phyloP scores from a whole-genome alignment of 2,113 vertebrate genomes.

The Gorsachius goisagi region DNA sequence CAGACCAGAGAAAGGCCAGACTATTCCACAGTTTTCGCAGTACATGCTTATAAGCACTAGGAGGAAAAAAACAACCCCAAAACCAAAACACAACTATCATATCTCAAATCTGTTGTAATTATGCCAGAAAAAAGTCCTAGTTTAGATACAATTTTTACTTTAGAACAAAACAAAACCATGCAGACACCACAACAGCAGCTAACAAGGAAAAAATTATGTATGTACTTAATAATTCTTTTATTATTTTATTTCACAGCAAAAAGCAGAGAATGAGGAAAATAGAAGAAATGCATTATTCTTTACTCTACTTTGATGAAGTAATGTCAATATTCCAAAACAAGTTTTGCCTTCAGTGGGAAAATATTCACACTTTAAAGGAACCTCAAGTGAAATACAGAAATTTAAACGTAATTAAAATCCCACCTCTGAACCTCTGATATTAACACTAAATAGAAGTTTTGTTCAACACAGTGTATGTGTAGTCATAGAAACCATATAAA shows the following conservation, averaged over 20 bases:
- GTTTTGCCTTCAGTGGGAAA: background rate
- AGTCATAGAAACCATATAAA: background rate
- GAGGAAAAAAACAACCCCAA: background rate
- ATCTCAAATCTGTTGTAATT: background rate
- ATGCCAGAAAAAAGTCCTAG: background rate
- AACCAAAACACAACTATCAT: background rate
- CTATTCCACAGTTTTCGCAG: background rate
- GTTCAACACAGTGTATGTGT: background rate
- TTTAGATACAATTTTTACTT: background rate
- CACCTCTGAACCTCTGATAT: background rate
- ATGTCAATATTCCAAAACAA: background rate
- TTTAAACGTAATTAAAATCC: background rate
- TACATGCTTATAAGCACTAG: background rate
- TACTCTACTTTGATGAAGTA: background rate
- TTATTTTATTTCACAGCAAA: background rate
- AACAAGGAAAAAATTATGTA: background rate
- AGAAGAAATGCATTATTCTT: background rate
- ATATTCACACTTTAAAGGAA: background rate
- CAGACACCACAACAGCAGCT: background rate
- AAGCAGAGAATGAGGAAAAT: background rate
- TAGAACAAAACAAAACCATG: conserved; percentile 1
- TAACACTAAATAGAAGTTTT: background rate
- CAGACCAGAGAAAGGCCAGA: background rate
- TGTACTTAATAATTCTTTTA: background rate
- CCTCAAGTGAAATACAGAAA: background rate